phyloP scores from a whole-genome alignment of 2,113 vertebrate genomes.

The Larimichthys crocea region DNA sequence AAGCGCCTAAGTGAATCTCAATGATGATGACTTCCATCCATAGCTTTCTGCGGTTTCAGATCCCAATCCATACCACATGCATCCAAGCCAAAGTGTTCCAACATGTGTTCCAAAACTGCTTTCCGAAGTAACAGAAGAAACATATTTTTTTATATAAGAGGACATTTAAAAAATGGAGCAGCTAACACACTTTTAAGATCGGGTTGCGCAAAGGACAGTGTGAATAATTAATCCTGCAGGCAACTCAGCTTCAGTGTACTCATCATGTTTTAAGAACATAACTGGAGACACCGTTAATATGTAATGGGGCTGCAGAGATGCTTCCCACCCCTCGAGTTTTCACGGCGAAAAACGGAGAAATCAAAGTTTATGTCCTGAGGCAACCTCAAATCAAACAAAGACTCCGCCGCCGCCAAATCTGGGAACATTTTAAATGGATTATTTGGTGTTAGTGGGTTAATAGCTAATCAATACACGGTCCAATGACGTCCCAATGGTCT shows the following conservation, averaged over 20 bases:
- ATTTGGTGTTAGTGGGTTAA: slow-evolving; percentile 86
- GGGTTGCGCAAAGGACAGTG: slow-evolving; percentile 81
- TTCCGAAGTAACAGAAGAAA: slow-evolving; percentile 43
- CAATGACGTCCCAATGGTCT: slow-evolving; percentile 81
- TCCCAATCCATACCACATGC: slow-evolving; percentile 44
- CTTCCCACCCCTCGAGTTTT: slow-evolving; percentile 47
- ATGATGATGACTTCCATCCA: slow-evolving; percentile 62
- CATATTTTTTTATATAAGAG: slow-evolving; percentile 56
- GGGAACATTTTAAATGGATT: slow-evolving; percentile 88
- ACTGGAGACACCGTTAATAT: slow-evolving; percentile 75
- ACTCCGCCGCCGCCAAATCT: slow-evolving; percentile 77
- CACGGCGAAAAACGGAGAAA: slow-evolving; percentile 54
- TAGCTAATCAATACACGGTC: slow-evolving; percentile 88
- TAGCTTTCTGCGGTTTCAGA: slow-evolving; percentile 58
- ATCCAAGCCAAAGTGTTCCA: slow-evolving; percentile 51
- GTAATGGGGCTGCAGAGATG: slow-evolving; percentile 68
- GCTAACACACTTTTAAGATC: slow-evolving; percentile 67
- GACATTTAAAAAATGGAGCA: slow-evolving; percentile 49
- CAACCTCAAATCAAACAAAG: slow-evolving; percentile 71
- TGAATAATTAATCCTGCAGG: slow-evolving; percentile 82
- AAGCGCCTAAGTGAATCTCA: slow-evolving; percentile 42
- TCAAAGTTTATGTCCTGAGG: slow-evolving; percentile 76
- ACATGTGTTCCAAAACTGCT: slow-evolving; percentile 50
- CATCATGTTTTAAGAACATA: slow-evolving; percentile 79
- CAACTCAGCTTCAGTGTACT: slow-evolving; percentile 72